These are phyloP conservation scores for Diorhabda sublineata DNA, from an alignment of 1,140 invertebrate species.

Conservation along the genomic window DNA sequence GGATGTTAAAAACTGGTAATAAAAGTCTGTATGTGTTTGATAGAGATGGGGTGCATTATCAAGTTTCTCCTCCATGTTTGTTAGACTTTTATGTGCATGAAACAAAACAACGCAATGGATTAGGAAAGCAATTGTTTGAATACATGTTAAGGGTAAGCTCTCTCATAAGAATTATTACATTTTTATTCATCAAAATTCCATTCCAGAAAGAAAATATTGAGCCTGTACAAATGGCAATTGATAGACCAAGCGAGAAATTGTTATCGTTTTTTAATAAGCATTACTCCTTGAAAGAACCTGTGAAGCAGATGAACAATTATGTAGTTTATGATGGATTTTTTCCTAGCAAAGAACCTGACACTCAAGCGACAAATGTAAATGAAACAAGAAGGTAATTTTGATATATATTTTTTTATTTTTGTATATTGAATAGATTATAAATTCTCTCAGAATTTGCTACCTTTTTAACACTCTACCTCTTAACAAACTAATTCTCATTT, in stretches of 20 bases:
- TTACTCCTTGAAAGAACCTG: conserved; percentile 65
- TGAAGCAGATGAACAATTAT: conserved; percentile 85
- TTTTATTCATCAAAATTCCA: not conserved
- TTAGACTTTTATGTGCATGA: conserved; percentile 86
- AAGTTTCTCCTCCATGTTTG: conserved; percentile 72
- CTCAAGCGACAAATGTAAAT: conserved; percentile 32
- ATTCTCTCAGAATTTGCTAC: not conserved
- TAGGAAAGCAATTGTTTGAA: conserved; percentile 73
- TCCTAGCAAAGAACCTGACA: conserved; percentile 40
- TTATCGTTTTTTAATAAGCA: conserved; percentile 79
- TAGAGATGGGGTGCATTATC: conserved; percentile 60
- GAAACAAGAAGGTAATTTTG: conserved; percentile 14
- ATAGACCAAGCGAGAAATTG: conserved; percentile 85
- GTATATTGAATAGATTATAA: not conserved
- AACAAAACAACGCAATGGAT: conserved; percentile 70
- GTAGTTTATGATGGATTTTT: conserved; percentile 84
- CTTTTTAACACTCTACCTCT: no score
- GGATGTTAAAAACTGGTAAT: conserved; percentile 77
- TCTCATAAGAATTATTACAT: not conserved
- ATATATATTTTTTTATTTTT: not conserved
- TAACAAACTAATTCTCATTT: no score
- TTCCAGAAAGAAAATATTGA: conserved; percentile 63
- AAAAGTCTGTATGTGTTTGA: conserved; percentile 85
- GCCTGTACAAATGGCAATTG: conserved; percentile 77
- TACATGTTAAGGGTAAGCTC: conserved; percentile 66